phyloP scores from a whole-genome alignment of 1,140 invertebrate species.

The Triops cancriformis region DNA sequence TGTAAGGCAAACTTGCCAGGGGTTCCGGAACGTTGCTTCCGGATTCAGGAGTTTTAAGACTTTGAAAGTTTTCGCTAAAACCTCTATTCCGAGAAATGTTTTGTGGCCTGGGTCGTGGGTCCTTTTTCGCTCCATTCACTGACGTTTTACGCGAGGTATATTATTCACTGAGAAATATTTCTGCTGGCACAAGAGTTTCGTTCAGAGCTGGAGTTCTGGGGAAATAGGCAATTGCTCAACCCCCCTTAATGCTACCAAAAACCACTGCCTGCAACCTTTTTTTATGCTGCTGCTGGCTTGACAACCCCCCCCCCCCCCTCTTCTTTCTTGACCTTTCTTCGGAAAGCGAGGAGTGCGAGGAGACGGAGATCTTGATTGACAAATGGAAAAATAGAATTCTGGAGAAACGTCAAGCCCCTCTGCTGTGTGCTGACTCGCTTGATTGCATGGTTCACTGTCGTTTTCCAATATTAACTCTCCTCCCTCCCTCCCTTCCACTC shows the following conservation, averaged over 20 bases:
- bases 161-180: neutral
- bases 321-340: neutral
- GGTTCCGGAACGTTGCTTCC: neutral
- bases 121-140: neutral
- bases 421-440: conserved; percentile 8
- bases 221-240: conserved; percentile 8
- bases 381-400: conserved; percentile 11
- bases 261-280: neutral
- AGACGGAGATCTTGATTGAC: neutral
- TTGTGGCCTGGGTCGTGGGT: neutral
- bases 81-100: neutral
- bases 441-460: conserved; percentile 12
- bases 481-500: neutral
- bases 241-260: neutral
- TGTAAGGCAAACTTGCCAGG: neutral
- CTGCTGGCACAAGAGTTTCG: neutral
- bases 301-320: conserved; percentile 1
- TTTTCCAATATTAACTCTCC: neutral
- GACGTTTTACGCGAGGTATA: neutral
- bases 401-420: conserved; percentile 8
- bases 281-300: neutral
- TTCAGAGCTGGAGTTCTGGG: neutral
- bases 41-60: neutral
- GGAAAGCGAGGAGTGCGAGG: neutral
- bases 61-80: neutral